Conservation (phyloP, 2,888 invertebrate species). For the Noctua fimbriata region DNA sequence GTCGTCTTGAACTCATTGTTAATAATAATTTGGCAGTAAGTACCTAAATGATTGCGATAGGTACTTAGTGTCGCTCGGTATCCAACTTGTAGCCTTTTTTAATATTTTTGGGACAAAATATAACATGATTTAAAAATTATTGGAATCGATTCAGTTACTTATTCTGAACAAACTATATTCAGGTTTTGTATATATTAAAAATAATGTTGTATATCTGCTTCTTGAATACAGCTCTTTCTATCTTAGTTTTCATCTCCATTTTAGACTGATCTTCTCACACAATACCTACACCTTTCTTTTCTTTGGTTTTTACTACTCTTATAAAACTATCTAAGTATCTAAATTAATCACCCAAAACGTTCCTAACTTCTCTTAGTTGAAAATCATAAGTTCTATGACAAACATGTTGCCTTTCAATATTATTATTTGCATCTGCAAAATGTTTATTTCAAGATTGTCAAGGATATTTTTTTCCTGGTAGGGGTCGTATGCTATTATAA, state of each 20-base stretch:
- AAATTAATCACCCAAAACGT: not conserved
- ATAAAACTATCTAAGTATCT: too few species aligned
- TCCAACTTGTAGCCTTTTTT: too few species aligned
- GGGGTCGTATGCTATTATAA: slow-evolving; percentile 66
- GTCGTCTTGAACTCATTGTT: too few species aligned
- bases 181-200: too few species aligned
- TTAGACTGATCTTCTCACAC: not conserved
- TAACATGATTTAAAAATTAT: too few species aligned
- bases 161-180: too few species aligned
- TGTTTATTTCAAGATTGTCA: slow-evolving; percentile 49
- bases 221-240: slow-evolving; percentile 11
- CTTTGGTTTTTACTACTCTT: not conserved
- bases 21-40: too few species aligned
- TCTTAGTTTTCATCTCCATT: not conserved
- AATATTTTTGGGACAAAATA: too few species aligned
- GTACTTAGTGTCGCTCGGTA: too few species aligned
- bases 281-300: not conserved
- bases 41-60: too few species aligned
- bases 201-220: not conserved
- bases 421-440: slow-evolving; percentile 43
- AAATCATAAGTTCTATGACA: not conserved
- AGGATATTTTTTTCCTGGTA: slow-evolving; percentile 67
- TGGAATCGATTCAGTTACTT: too few species aligned
- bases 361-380: not conserved
- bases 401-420: slow-evolving; percentile 1